Conservation (phyloP, 1,140 invertebrate genomes). For the Listronotus bonariensis region DNA sequence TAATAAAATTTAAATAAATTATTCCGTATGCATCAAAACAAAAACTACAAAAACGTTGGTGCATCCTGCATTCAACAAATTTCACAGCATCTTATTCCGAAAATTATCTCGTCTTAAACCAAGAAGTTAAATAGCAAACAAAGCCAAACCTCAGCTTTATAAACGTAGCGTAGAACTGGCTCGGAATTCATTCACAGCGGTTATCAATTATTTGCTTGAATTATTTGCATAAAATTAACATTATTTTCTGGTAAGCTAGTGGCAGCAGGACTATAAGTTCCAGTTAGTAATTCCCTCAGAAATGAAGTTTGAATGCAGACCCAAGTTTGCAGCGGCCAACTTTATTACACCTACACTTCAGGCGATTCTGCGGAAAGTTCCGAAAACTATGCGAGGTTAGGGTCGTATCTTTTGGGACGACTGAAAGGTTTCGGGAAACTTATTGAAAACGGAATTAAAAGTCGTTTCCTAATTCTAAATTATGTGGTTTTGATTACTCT, state of each 20-base stretch:
- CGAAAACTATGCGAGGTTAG: background rate
- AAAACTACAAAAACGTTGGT: background rate
- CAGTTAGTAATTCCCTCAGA: slow-evolving; percentile 14
- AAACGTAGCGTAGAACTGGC: slow-evolving; percentile 12
- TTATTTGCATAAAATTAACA: slow-evolving; percentile 36
- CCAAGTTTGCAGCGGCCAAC: slow-evolving; percentile 16
- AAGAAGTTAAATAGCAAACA: slow-evolving; percentile 12
- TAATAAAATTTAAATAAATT: background rate
- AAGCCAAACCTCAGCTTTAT: slow-evolving; percentile 9
- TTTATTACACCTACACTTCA: slow-evolving; percentile 24
- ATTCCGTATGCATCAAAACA: background rate
- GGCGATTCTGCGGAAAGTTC: slow-evolving; percentile 10
- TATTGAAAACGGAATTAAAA: too few species aligned
- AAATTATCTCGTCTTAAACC: slow-evolving; percentile 9
- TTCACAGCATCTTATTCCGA: slow-evolving; percentile 6
- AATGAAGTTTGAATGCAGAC: slow-evolving; percentile 19
- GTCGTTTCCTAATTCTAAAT: too few species aligned
- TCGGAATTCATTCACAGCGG: slow-evolving; percentile 15
- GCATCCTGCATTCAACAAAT: slow-evolving; percentile 7
- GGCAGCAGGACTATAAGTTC: slow-evolving; percentile 19
- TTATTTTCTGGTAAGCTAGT: slow-evolving; percentile 29
- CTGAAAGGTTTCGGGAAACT: too few species aligned
- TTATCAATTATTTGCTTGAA: slow-evolving; percentile 33
- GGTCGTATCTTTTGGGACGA: too few species aligned
- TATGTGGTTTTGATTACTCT: too few species aligned